phyloP scores from a whole-genome alignment of 2,113 vertebrate species.

The Zosterops hypoxanthus region DNA sequence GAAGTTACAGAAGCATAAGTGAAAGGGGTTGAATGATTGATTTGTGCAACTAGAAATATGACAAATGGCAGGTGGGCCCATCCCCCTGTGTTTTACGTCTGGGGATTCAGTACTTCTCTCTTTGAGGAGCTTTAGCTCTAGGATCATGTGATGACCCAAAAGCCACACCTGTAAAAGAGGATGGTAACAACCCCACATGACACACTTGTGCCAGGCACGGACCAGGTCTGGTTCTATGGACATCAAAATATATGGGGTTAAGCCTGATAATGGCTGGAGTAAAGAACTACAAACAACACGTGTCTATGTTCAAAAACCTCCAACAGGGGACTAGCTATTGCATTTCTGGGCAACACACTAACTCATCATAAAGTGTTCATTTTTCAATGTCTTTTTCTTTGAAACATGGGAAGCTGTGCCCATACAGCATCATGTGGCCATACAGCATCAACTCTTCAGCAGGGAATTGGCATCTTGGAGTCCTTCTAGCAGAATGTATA shows the following conservation, averaged over 20 bases:
- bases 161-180: not conserved
- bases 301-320: not conserved
- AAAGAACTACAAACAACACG: not conserved
- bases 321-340: not conserved
- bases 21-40: not conserved
- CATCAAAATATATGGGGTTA: not conserved
- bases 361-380: not conserved
- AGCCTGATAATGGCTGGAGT: not conserved
- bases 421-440: not conserved
- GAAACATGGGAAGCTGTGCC: not conserved
- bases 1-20: not conserved
- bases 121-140: not conserved
- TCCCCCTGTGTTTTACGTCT: not conserved
- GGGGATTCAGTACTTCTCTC: not conserved
- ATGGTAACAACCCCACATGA: not conserved
- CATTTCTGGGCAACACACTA: not conserved
- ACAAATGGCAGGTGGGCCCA: not conserved
- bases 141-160: not conserved
- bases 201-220: not conserved
- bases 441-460: not conserved
- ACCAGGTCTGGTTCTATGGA: not conserved
- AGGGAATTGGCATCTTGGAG: not conserved
- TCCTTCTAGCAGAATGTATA: not conserved
- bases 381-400: not conserved
- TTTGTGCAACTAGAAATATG: not conserved